A percentile compares a stretch with the other conserved stretches of the same genome.
phyloP scores from a whole-genome alignment of 2,797 vertebrate genomes.

The Ceyx erithaca region DNA sequence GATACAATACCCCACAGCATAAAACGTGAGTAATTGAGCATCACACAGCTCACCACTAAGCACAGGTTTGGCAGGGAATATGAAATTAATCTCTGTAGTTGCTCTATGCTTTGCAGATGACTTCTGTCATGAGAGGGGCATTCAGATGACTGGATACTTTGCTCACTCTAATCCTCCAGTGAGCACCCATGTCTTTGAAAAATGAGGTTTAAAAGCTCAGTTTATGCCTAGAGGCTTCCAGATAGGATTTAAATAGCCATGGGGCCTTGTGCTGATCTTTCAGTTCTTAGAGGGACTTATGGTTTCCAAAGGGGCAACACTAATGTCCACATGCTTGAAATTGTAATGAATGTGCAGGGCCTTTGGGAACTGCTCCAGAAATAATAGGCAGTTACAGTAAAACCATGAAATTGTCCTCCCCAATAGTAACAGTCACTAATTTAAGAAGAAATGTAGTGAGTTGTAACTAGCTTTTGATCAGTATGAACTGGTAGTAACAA shows the following conservation, averaged over 20 bases:
- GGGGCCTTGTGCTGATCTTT: background rate
- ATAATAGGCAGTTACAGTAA: background rate
- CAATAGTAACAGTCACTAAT: background rate
- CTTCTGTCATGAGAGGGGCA: background rate
- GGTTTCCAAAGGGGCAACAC: background rate
- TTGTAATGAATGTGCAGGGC: background rate
- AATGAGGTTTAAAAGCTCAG: conserved; percentile 1
- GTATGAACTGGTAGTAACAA: background rate
- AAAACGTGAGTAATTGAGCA: background rate
- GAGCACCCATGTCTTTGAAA: background rate
- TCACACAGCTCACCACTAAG: background rate
- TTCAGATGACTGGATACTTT: background rate
- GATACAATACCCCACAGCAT: background rate
- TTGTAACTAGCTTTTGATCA: background rate
- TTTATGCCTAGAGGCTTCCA: background rate
- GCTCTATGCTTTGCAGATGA: background rate
- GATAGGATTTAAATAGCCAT: background rate
- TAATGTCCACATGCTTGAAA: background rate
- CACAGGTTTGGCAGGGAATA: background rate
- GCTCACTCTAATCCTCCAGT: background rate
- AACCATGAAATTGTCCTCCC: background rate
- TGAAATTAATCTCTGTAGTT: conserved; percentile 16
- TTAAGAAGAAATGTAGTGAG: background rate
- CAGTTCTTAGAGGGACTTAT: background rate
- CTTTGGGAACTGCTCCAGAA: background rate